Percentiles rank a stretch among this genome's conserved stretches.
Conservation (phyloP, 2,113 vertebrate genomes). For the Tylochromis polylepis region DNA sequence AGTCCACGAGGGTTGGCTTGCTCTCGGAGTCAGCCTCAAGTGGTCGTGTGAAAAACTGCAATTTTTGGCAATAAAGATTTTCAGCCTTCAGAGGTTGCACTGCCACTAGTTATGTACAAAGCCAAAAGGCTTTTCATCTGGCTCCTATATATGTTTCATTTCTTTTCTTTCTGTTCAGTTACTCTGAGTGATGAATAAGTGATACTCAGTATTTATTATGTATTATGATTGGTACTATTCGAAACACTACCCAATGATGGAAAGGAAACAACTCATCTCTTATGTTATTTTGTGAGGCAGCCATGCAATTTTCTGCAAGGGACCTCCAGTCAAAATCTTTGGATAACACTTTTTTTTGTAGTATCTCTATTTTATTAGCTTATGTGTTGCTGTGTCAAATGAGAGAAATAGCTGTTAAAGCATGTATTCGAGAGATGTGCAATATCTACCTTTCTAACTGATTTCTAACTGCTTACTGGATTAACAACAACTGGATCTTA, state of each 20-base stretch:
- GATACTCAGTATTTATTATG: background rate
- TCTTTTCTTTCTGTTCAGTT: background rate
- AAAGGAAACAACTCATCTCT: background rate
- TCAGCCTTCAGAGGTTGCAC: background rate
- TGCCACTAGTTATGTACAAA: background rate
- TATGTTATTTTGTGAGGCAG: background rate
- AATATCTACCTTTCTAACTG: background rate
- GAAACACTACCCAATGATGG: background rate
- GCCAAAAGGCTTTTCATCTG: background rate
- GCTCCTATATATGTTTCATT: background rate
- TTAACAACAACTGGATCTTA: background rate
- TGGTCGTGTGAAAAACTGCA: background rate
- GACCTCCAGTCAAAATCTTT: background rate
- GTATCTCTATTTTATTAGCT: background rate
- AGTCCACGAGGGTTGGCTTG: background rate
- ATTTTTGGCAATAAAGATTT: background rate
- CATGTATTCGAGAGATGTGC: fast-evolving
- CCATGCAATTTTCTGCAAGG: background rate
- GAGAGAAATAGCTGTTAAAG: background rate
- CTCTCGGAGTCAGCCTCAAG: background rate
- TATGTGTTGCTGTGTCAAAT: background rate
- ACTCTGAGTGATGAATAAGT: background rate
- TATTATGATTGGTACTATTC: background rate
- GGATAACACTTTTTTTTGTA: background rate
- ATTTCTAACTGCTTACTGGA: background rate